Conservation (phyloP, 92 coral and sea anemone species). For the Zoanthus sociatus region DNA sequence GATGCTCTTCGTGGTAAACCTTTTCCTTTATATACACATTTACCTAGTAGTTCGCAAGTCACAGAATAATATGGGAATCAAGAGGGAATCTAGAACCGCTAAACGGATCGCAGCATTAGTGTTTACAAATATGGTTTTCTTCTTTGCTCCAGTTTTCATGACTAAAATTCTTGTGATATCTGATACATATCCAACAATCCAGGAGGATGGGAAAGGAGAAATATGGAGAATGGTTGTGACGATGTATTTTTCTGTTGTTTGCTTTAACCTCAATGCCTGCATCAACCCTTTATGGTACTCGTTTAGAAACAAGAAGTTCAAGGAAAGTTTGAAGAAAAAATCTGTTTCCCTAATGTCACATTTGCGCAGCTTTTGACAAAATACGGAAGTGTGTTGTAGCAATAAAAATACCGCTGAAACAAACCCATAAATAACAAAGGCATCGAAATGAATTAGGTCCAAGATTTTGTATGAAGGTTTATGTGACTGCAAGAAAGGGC, state of each 20-base stretch:
- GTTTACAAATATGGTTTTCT: too few species aligned
- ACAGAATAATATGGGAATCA: conserved; percentile 57
- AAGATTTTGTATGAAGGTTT: too few species aligned
- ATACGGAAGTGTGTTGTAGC: background rate
- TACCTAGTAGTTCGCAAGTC: conserved; percentile 58
- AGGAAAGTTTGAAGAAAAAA: too few species aligned
- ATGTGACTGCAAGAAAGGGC: background rate
- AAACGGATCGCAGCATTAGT: background rate
- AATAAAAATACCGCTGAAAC: background rate
- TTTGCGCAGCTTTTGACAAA: background rate
- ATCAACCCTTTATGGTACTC: too few species aligned
- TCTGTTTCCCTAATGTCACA: background rate
- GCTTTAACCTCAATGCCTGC: too few species aligned
- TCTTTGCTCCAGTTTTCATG: too few species aligned
- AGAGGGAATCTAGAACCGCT: conserved; percentile 76
- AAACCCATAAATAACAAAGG: background rate
- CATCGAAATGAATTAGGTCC: background rate
- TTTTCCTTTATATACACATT: conserved; percentile 72
- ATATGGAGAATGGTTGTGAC: conserved; percentile 36
- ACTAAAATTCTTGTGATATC: too few species aligned
- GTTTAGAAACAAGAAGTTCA: too few species aligned
- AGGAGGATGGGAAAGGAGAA: conserved; percentile 27
- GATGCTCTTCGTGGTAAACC: conserved; percentile 53
- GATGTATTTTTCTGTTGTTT: background rate
- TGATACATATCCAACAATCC: conserved; percentile 16